Evolutionary conservation across 2,888 invertebrate species (phyloP), one percentile per base, ranked within the genome.

Genomic region (Strigamia maritima): DNA sequence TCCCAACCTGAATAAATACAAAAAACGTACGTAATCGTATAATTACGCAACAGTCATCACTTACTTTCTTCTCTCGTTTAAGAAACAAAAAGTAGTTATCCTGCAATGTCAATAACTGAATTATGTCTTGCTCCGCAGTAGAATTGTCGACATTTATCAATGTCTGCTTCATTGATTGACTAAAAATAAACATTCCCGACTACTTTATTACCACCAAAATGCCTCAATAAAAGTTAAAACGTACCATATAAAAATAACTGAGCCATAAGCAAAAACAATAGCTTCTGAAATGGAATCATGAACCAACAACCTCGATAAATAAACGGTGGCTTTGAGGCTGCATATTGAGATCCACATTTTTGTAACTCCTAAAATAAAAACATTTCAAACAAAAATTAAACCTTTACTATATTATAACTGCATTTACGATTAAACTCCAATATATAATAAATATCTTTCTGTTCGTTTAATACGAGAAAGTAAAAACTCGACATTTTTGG

Each of bases 201-300:
- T 44, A 44, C 4, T 65, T 44, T 44, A 44, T 16, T 65, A 22
- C 19, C n/a, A 65, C 12, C 12, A 22, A 19, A n/a, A 65, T 22
- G 22, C 60, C 22, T 65, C 22, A 19, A 12, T 6, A 65, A 65
- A 0, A 49, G 14, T 14, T 12, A 49, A 19, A n/a, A 44, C 19
- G 8, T 70, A 70, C 70, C 70, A 70, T 4, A 70, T 70, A 26
- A 70, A 26, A 70, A 70, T 26, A 16, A 6, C 28, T 3, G 70
- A 70, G 26, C 70, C 70, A n/a, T 70, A 70, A 28, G 70, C 70
- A 26, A 28, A 70, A 26, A 70, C 28, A 70, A 70, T 70, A 28
- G 4, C 70, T 16, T 28, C 28, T 70, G 70, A 2, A 70, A 70
- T 70, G 12, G 70, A 2, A 16, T 70, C 70, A 7, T 70, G 70